Evolutionary conservation across 2,113 vertebrate species (phyloP).

Genomic region (Caracal caracal): DNA sequence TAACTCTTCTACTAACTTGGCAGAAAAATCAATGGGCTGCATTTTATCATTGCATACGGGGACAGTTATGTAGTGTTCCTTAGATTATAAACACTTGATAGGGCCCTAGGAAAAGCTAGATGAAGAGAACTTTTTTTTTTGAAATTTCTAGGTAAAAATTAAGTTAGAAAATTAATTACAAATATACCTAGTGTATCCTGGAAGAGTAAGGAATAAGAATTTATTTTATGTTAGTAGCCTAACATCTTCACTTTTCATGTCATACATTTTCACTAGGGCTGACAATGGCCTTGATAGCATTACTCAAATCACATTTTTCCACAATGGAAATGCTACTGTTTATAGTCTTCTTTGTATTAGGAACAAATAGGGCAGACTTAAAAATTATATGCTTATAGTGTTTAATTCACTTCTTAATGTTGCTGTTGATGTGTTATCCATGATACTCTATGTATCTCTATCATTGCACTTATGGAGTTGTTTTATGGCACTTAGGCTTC

Average conservation of each 20-base stretch:
- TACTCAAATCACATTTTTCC: neutral
- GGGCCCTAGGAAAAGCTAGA: constrained; percentile 38
- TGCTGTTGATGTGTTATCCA: neutral
- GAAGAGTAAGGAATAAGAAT: neutral
- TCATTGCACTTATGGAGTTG: neutral
- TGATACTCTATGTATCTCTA: neutral
- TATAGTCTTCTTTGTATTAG: fast-evolving
- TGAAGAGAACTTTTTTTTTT: neutral
- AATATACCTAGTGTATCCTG: constrained; percentile 21
- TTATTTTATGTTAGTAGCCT: neutral
- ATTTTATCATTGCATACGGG: constrained; percentile 64
- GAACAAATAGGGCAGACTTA: neutral
- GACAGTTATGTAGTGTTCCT: constrained; percentile 60
- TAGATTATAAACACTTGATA: constrained; percentile 48
- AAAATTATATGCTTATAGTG: neutral
- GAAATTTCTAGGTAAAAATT: constrained; percentile 29
- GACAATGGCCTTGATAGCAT: neutral
- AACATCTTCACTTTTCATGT: neutral
- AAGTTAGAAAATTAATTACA: constrained; percentile 48
- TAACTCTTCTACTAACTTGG: constrained; percentile 62
- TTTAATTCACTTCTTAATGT: constrained; percentile 17
- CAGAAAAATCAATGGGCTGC: constrained; percentile 69
- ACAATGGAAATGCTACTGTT: neutral
- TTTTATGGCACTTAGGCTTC: neutral
- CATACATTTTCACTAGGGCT: neutral